A percentile compares a stretch with the other conserved stretches of the same genome.
Evolutionary conservation across 2,797 vertebrate species (phyloP).

Genomic region (Clarias laeviceps): DNA sequence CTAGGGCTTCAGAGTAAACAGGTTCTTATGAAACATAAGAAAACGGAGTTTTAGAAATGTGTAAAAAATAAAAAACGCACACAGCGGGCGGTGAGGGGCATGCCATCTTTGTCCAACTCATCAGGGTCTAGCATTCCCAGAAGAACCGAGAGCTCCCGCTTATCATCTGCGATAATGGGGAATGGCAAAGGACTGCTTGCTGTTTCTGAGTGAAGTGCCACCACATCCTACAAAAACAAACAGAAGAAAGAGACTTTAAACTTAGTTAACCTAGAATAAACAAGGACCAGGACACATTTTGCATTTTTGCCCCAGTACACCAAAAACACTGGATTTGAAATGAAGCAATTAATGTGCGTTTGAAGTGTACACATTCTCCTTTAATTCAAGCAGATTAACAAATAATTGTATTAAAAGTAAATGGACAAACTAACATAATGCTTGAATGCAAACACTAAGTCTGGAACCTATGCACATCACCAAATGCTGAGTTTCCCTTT

Average conservation of each 20-base stretch:
- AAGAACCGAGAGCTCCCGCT: slow-evolving; percentile 82
- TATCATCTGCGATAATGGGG: slow-evolving; percentile 93
- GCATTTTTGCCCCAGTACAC: too few relatives aligned
- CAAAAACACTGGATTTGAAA: too few relatives aligned
- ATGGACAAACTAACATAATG: too few relatives aligned
- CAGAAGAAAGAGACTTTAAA: background rate
- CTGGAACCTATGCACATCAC: too few relatives aligned
- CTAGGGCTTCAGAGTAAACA: background rate
- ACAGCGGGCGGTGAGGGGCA: slow-evolving; percentile 92
- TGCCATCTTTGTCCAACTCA: slow-evolving; percentile 84
- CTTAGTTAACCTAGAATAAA: background rate
- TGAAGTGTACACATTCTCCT: too few relatives aligned
- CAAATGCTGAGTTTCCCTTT: too few relatives aligned
- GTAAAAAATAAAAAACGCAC: slow-evolving; percentile 72
- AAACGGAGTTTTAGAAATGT: background rate
- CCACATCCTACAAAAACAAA: slow-evolving; percentile 81
- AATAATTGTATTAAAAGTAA: too few relatives aligned
- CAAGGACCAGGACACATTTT: too few relatives aligned
- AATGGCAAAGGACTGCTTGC: slow-evolving; percentile 79
- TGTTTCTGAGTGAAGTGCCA: slow-evolving; percentile 73
- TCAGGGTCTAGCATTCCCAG: slow-evolving; percentile 96
- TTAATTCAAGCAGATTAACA: too few relatives aligned
- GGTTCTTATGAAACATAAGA: background rate
- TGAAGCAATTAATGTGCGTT: too few relatives aligned
- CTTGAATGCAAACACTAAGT: too few relatives aligned